Percentiles rank a stretch among this genome's conserved stretches.
Evolutionary conservation across 2,797 vertebrate genomes (phyloP).

Genomic region (Linurgus olivaceus): DNA sequence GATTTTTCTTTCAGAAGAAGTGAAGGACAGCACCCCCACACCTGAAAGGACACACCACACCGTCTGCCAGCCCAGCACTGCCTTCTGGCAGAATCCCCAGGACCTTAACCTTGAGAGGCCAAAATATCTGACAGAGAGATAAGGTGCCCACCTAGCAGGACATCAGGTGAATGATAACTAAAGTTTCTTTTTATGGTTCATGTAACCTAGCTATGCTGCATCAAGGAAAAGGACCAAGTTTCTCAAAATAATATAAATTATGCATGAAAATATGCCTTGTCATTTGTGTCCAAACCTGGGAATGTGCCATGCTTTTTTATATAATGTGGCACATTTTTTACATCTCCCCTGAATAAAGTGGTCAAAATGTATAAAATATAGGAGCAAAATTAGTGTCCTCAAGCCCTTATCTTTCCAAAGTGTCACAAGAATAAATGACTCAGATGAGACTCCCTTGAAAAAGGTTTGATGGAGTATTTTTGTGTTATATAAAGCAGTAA

Average conservation of each 20-base stretch:
- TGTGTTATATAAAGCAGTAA: background rate
- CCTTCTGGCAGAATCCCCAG: constrained; percentile 45
- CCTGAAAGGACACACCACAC: background rate
- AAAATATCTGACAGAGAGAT: background rate
- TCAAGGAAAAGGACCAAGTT: background rate
- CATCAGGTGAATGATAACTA: background rate
- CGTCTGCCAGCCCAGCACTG: background rate
- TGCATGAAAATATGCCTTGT: background rate
- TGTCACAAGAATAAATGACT: background rate
- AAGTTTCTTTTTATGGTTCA: background rate
- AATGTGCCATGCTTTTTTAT: background rate
- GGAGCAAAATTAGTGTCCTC: background rate
- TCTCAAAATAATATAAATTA: constrained; percentile 3
- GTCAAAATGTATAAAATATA: background rate
- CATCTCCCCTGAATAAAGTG: background rate
- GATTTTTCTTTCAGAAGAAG: background rate
- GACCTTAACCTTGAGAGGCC: constrained; percentile 8
- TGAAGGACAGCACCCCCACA: background rate
- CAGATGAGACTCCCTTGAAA: background rate
- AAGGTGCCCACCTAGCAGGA: background rate
- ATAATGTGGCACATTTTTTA: background rate
- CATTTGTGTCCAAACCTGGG: background rate
- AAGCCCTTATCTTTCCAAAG: background rate
- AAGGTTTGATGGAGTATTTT: background rate
- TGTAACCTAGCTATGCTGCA: background rate